Evolutionary conservation across 1,140 invertebrate genomes (phyloP).

Genomic region (Acromyrmex heyeri): DNA sequence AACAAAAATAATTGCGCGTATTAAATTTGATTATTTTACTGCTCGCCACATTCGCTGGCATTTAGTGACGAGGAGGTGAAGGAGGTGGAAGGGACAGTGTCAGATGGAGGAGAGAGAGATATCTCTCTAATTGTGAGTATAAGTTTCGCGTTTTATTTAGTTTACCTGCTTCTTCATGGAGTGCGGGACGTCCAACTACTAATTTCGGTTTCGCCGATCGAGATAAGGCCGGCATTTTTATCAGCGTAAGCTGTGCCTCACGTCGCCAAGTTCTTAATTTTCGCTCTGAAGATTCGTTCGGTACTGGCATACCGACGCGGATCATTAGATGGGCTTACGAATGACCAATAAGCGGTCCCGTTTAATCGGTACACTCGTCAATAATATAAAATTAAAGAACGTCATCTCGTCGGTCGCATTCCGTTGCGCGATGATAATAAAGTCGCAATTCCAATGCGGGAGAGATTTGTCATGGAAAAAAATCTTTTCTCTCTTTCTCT

Average conservation of each 20-base stretch:
- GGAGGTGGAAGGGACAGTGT: neutral
- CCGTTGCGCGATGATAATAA: conserved; percentile 48
- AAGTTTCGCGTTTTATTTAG: conserved; percentile 73
- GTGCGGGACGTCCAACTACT: conserved; percentile 76
- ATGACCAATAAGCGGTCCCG: conserved; percentile 46
- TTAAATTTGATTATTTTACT: conserved; percentile 74
- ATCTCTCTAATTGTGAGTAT: conserved; percentile 71
- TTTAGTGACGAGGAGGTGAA: neutral
- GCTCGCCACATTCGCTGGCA: neutral
- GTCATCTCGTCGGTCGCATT: conserved; percentile 43
- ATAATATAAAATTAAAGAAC: conserved; percentile 64
- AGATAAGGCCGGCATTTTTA: conserved; percentile 81
- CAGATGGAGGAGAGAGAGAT: conserved; percentile 28
- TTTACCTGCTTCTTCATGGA: conserved; percentile 58
- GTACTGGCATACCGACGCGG: conserved; percentile 53
- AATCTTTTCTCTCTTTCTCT: neutral
- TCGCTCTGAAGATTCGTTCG: conserved; percentile 28
- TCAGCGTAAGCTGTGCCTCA: conserved; percentile 64
- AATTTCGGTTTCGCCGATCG: conserved; percentile 81
- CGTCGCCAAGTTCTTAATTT: conserved; percentile 71
- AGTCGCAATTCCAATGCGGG: conserved; percentile 31
- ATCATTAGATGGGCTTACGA: conserved; percentile 61
- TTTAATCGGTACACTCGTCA: conserved; percentile 50
- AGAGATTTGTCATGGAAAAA: neutral
- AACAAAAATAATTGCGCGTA: conserved; percentile 67